Percentiles rank a stretch among this genome's conserved stretches.
These are phyloP conservation scores for Invenusta paracnida DNA, from an alignment of 2,888 invertebrate species.

Conservation along the genomic window DNA sequence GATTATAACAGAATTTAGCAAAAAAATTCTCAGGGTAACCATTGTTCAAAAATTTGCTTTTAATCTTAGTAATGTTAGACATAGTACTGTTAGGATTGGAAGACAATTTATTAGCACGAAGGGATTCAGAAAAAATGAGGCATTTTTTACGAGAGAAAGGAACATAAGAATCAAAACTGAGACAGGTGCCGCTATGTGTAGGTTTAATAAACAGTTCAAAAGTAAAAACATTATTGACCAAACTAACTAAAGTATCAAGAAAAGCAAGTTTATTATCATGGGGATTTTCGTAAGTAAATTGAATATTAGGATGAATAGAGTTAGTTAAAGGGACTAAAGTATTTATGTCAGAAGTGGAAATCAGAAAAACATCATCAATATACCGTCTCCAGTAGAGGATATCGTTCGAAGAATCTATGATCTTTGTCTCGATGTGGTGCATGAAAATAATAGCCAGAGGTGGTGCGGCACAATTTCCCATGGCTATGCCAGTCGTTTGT, in stretches of 20 bases:
- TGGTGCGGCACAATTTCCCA: background rate
- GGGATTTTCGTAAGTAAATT: slow-evolving; percentile 6
- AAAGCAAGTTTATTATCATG: background rate
- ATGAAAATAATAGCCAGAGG: slow-evolving; percentile 1
- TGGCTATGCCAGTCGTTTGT: background rate
- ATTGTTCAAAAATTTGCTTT: background rate
- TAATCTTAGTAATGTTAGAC: background rate
- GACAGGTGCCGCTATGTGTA: background rate
- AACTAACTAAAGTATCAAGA: slow-evolving; percentile 18
- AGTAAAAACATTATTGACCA: slow-evolving; percentile 22
- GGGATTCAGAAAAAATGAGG: background rate
- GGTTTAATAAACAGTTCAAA: slow-evolving; percentile 3
- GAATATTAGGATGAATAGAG: slow-evolving; percentile 33
- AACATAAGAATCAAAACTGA: background rate
- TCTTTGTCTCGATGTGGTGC: background rate
- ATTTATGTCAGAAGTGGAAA: background rate
- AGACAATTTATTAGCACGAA: background rate
- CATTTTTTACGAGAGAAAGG: background rate
- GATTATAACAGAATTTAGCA: background rate
- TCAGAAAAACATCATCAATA: slow-evolving; percentile 18
- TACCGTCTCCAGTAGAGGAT: slow-evolving; percentile 9
- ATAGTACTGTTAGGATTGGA: background rate
- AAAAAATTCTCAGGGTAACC: background rate
- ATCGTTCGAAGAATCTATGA: background rate
- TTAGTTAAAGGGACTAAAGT: background rate